A percentile compares a stretch with the other conserved stretches of the same genome.
Conservation (phyloP, 2,797 vertebrate genomes). For the Catamblyrhynchus diadema region DNA sequence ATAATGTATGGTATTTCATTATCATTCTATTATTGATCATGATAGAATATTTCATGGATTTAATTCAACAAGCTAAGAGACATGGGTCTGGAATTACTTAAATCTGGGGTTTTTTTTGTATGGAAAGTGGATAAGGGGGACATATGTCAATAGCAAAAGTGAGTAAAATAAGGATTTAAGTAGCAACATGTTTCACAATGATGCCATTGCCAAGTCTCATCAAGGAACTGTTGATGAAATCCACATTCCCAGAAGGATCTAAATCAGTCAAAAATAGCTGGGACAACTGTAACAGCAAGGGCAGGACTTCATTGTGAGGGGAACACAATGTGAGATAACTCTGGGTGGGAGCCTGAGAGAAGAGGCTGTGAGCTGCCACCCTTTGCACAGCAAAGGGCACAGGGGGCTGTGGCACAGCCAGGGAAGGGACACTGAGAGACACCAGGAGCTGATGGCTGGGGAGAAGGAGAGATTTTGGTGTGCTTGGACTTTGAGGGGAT, state of each 20-base stretch:
- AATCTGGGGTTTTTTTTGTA: background rate
- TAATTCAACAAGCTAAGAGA: background rate
- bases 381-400: background rate
- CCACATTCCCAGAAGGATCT: background rate
- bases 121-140: background rate
- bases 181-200: background rate
- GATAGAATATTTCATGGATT: background rate
- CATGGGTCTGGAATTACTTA: background rate
- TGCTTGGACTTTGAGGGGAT: accelerated
- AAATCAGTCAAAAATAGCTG: conserved; percentile 9
- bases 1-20: background rate
- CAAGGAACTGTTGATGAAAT: background rate
- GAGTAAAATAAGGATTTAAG: background rate
- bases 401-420: background rate
- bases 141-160: background rate
- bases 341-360: accelerated
- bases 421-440: background rate
- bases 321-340: accelerated
- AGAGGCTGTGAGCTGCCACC: background rate
- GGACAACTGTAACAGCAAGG: background rate
- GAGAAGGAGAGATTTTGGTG: accelerated
- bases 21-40: background rate
- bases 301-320: background rate
- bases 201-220: conserved; percentile 18
- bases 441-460: background rate